Base-by-base conservation (phyloP, 2,888 invertebrate species). In the Palloptera scutellata region DNA sequence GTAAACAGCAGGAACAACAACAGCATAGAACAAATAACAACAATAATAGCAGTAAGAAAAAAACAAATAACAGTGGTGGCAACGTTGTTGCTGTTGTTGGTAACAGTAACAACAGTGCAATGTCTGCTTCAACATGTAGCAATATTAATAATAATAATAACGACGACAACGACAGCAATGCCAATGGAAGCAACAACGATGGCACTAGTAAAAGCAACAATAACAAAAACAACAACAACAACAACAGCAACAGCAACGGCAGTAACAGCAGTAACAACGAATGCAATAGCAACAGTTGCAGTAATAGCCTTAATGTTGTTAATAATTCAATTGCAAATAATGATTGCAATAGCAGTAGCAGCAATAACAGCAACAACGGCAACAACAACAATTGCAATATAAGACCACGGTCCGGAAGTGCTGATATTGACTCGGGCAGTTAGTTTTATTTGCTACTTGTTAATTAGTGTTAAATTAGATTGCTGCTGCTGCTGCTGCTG, bases 321-420 rank as follows among this genome's bases (percentile, higher is more conserved):
- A 74, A 69, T 73, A 74, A 74, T 69, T 75, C 77, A 72, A 62
- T 57, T 67, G 63, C n/a, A 74, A 41, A 63, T 60, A 69, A 61
- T 61, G 71, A 70, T 68, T 66, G 70, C 67, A 69, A 48, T 19
- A 66, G 15, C 61, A 64, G 13, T 20, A 45, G 51, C 63, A 69
- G 40, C 65, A 64, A 30, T 57, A 73, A 51, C 52, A 72, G 68
- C 53, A 69, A 57, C 57, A 64, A 63, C 45, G 68, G 64, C 53
- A 72, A 58, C 70, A 69, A 67, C 55, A 74, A 61, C 72, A 68
- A 69, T 62, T 64, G 64, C 52, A 64, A 17, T 54, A 41, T 53
- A 58, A 53, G 67, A 65, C 64, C 74, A 67, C 60, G 74, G 41
- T 70, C 74, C 41, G 70, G 64, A 54, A 72, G 70, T 52, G 68